Evolutionary conservation across 1,140 invertebrate species (phyloP), one percentile per base, ranked within the genome.

Genomic region (Hydropsyche tenuis): DNA sequence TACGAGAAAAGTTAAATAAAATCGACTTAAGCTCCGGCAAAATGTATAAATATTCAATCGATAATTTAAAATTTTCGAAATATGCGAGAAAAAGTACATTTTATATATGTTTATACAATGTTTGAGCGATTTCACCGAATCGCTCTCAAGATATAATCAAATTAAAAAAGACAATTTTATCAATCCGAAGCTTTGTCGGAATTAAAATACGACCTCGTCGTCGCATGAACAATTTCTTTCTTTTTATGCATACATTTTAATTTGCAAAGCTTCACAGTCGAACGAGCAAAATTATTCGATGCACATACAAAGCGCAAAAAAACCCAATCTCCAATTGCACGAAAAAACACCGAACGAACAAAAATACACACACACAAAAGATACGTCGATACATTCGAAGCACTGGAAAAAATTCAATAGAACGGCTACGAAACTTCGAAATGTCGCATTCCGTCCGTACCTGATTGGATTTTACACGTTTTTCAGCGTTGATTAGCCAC

Each of bases 201-300:
- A 66, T 66, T 66, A 66, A 66, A 66, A 43, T 20, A 66, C 63
- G 30, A 66, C 30, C 20, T 22, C n/a, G 63, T 37, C 4, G n/a
- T 20, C 42, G 37, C 1, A 20, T 43, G 37, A 43, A 6, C 27
- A 20, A 66, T 14, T 27, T 5, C 22, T 22, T 5, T 27, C 16
- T 63, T 63, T 63, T 63, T 63, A 9, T 42, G 48, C 48, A 53
- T 18, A 18, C 48, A 53, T 53, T 53, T 53, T 18, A 18, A 53
- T 53, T 9, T 16, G 20, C 9, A 53, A 53, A 53, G 48, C 48
- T 53, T 18, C 16, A 9, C 9, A 20, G 48, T 53, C 48, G 1
- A 53, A 20, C 20, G 48, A 20, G 20, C 20, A 14, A 53, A 53
- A 18, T 20, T 53, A 37, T 37, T 37, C 30, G 30, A 37, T 37